Conservation (phyloP, 2,888 invertebrate species). For the Neoitamus cyanurus region DNA sequence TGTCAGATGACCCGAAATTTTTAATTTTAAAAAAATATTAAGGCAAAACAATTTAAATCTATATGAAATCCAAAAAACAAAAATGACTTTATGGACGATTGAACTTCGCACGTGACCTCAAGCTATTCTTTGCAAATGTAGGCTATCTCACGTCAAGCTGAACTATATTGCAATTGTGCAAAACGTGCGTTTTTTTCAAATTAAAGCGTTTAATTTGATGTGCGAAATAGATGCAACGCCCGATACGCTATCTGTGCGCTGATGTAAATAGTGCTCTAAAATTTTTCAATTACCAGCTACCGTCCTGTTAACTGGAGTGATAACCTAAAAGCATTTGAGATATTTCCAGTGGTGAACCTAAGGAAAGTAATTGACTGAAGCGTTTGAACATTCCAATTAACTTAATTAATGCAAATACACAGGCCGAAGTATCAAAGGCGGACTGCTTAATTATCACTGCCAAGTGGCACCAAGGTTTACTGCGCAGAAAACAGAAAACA, state of each 20-base stretch:
- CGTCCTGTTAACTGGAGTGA: not conserved
- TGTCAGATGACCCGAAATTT: too few relatives aligned
- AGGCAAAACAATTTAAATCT: too few relatives aligned
- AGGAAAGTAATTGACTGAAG: not conserved
- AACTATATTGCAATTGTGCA: not conserved
- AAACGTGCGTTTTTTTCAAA: not conserved
- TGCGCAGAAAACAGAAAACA: not conserved
- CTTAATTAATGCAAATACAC: not conserved
- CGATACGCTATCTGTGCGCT: not conserved
- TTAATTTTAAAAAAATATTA: too few relatives aligned
- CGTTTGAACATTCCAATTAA: not conserved
- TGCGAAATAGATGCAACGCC: not conserved
- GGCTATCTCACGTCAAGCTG: not conserved
- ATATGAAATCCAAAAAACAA: not conserved
- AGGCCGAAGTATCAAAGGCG: not conserved
- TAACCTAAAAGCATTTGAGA: not conserved
- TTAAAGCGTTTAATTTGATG: not conserved
- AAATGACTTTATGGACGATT: not conserved
- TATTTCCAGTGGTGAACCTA: not conserved
- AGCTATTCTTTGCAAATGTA: not conserved
- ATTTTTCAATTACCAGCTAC: not conserved
- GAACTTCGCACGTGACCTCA: not conserved
- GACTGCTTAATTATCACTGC: not conserved
- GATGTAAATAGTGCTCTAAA: not conserved
- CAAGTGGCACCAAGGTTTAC: not conserved